Evolutionary conservation across 2,797 vertebrate genomes (phyloP).

Genomic region (Eulemur mongoz): DNA sequence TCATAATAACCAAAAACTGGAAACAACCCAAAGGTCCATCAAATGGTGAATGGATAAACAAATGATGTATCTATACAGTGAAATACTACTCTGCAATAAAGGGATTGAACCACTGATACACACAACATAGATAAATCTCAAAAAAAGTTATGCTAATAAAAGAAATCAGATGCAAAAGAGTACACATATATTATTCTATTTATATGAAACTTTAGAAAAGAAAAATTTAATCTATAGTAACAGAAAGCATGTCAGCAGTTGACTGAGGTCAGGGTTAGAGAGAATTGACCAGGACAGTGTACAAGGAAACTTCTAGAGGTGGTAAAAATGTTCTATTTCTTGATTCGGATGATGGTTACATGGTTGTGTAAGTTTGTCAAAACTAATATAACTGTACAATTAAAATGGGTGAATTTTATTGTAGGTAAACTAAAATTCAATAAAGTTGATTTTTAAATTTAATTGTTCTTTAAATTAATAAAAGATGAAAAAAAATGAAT

Average conservation of each 20-base stretch:
- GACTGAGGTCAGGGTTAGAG: background rate
- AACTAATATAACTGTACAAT: background rate
- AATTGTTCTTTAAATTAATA: slow-evolving; percentile 5
- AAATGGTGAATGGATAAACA: background rate
- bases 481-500: background rate
- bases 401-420: background rate
- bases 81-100: background rate
- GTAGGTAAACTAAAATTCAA: background rate
- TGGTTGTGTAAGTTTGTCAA: background rate
- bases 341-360: background rate
- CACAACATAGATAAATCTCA: background rate
- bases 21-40: background rate
- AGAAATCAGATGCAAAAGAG: background rate
- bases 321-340: background rate
- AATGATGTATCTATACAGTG: background rate
- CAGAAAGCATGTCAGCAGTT: background rate
- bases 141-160: background rate
- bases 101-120: background rate
- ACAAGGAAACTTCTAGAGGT: background rate
- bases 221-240: background rate
- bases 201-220: background rate
- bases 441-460: background rate
- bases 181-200: background rate
- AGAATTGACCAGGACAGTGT: background rate
- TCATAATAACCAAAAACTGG: background rate